These are phyloP conservation scores for Coryphaenoides rupestris DNA, from an alignment of 2,113 vertebrate genomes.

Conservation along the genomic window DNA sequence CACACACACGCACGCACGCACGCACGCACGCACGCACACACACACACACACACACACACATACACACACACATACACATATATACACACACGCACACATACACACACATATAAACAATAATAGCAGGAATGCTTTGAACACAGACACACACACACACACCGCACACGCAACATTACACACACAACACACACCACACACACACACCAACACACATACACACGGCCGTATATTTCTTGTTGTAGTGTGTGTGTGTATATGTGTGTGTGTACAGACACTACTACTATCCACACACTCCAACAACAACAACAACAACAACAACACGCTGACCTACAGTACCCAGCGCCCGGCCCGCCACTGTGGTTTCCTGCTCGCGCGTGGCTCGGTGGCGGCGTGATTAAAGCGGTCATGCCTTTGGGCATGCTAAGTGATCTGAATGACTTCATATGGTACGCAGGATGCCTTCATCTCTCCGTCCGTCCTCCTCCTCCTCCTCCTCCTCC, in stretches of 20 bases:
- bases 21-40: conserved; percentile 26
- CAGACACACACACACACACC: conserved; percentile 5
- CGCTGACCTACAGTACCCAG: too few species aligned
- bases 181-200: conserved; percentile 31
- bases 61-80: conserved; percentile 1
- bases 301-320: too few species aligned
- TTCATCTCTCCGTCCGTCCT: conserved; percentile 41
- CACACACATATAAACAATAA: neutral
- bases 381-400: conserved; percentile 51
- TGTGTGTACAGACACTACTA: too few species aligned
- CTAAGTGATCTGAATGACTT: conserved; percentile 52
- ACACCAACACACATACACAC: conserved; percentile 44
- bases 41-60: neutral
- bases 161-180: conserved; percentile 11
- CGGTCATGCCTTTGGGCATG: conserved; percentile 57
- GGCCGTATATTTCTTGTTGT: too few species aligned
- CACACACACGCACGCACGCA: conserved; percentile 2
- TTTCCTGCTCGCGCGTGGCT: neutral
- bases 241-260: too few species aligned
- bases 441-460: conserved; percentile 58
- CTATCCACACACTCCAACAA: too few species aligned
- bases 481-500: conserved; percentile 24
- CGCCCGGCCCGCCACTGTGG: too few species aligned
- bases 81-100: conserved; percentile 15
- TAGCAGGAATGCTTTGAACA: neutral